phyloP scores from a whole-genome alignment of 1,140 invertebrate species.

The Melipona quadrifasciata region DNA sequence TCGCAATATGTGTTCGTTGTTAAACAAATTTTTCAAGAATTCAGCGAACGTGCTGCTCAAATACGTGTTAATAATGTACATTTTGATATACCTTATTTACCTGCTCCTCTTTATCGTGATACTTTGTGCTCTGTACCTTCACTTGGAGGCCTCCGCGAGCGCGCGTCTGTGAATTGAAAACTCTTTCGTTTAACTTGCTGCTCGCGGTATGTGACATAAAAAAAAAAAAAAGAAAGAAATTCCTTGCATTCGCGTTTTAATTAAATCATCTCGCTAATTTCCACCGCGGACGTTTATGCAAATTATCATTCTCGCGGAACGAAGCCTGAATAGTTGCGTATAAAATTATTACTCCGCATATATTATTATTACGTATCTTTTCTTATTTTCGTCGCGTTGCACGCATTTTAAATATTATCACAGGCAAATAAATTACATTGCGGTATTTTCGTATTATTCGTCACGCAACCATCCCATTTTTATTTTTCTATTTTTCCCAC shows the following conservation, averaged over 20 bases:
- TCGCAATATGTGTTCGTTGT: too few relatives aligned
- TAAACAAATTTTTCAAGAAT: too few relatives aligned
- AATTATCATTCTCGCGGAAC: background rate
- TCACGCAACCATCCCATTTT: too few relatives aligned
- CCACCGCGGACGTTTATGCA: background rate
- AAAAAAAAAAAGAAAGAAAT: background rate
- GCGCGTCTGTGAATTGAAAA: background rate
- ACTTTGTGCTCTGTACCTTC: background rate
- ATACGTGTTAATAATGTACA: background rate
- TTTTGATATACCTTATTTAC: conserved; percentile 10
- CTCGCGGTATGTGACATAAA: too few relatives aligned
- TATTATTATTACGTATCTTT: background rate
- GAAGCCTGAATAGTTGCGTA: background rate
- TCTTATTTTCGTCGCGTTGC: background rate
- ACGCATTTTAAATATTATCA: too few relatives aligned
- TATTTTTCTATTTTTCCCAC: too few relatives aligned
- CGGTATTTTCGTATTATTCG: background rate
- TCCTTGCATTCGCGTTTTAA: too few relatives aligned
- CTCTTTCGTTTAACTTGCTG: too few relatives aligned
- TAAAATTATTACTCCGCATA: too few relatives aligned
- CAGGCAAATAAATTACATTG: too few relatives aligned
- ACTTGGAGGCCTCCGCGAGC: background rate
- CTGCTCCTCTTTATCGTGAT: background rate
- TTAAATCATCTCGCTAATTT: background rate
- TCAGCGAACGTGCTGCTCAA: background rate